Conservation (phyloP, 2,888 invertebrate species). For the Eilema depressum region DNA sequence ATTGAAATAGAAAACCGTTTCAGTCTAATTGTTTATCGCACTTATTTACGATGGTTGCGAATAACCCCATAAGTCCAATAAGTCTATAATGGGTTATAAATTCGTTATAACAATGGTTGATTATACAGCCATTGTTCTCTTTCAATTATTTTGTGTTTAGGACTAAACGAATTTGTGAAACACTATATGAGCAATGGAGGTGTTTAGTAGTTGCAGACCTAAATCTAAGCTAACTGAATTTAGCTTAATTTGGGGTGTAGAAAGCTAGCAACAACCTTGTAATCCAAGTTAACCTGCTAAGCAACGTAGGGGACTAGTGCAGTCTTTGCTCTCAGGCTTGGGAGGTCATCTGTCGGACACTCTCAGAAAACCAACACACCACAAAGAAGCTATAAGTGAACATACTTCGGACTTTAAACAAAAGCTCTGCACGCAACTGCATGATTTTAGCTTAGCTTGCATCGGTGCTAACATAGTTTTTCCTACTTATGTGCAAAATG, state of each 20-base stretch:
- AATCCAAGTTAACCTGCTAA: too few relatives aligned
- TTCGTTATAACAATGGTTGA: conserved; percentile 60
- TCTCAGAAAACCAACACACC: too few relatives aligned
- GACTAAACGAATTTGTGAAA: conserved; percentile 15
- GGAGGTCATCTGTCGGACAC: too few relatives aligned
- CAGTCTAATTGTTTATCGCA: conserved; percentile 61
- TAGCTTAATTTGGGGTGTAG: too few relatives aligned
- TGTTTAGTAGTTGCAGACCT: background rate
- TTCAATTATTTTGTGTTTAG: conserved; percentile 6
- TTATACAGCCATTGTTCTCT: conserved; percentile 44
- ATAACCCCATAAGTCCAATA: conserved; percentile 61
- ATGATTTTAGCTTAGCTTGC: too few relatives aligned
- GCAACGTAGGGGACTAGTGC: too few relatives aligned
- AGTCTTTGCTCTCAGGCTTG: too few relatives aligned
- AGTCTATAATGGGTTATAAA: conserved; percentile 61
- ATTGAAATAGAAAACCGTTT: conserved; percentile 47
- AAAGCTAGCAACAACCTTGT: too few relatives aligned
- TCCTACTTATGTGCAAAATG: background rate
- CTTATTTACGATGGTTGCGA: conserved; percentile 48
- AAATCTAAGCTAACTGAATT: background rate
- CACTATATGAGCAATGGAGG: background rate
- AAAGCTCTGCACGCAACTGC: too few relatives aligned
- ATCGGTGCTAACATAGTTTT: background rate
- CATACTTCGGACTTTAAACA: too few relatives aligned
- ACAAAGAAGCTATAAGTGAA: too few relatives aligned